Base-by-base conservation (phyloP, 2,797 vertebrate genomes). In the Cheirogaleus major region DNA sequence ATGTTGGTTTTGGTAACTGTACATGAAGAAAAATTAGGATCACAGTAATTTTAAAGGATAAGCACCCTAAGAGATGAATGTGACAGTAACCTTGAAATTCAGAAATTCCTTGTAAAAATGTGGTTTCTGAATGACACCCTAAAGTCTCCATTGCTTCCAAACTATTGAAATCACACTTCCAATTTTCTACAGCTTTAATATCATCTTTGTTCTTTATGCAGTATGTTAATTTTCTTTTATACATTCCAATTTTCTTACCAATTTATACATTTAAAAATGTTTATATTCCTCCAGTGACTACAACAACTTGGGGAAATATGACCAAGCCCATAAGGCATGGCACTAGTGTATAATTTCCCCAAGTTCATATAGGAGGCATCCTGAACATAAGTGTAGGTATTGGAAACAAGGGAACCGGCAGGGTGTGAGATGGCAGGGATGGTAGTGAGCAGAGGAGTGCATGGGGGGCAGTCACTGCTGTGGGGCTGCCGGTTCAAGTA, bases 1-100 rank as follows among this genome's bases (percentile, higher is more conserved):
- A 50, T 89, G 14, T 84, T 89, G 22, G 9, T 83, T 92, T 96
- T 90, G 20, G 45, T 76, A 59, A 95, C 57, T 95, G 4, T 81
- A 63, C 48, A 22, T 89, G 7, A 91, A 95, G 69, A 85, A 94
- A 94, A 86, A 78, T 70, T 41, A 61, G 23, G 30, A 30, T 55
- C 38, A n/a, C 35, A 84, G 10, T 75, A 61, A 35, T 48, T 35
- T 72, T 88, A 48, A 80, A 78, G 17, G 59, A 52, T 61, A 30
- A 52, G 1, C 76, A 88, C 92, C 23, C 30, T 72, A 41, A 50
- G 63, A 89, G 25, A 32, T 78, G 20, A 69, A 25, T 22, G 2
- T 61, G 45, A 76, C 3, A 78, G 20, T 87, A n/a, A 27, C 63
- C 43, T 45, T 87, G 27, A 95, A 96, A 93, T 78, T 95, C 15